Conservation (phyloP, 2,113 vertebrate species). For the Carassius gibelio region DNA sequence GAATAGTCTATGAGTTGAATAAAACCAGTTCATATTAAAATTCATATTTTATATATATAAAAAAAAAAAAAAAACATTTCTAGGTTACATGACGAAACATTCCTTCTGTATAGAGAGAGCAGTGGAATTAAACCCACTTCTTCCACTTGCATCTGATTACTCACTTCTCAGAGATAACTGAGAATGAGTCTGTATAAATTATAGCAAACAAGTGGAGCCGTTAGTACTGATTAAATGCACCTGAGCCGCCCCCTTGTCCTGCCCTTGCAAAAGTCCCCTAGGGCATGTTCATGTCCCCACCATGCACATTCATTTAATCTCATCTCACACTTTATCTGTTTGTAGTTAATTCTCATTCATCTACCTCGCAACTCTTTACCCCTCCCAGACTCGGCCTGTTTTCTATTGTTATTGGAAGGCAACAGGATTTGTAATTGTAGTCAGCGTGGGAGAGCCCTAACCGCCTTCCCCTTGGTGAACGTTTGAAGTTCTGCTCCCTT, state of each 20-base stretch:
- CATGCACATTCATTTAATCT: background rate
- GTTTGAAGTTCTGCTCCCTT: slow-evolving; percentile 64
- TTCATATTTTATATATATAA: too few relatives aligned
- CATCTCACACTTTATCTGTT: background rate
- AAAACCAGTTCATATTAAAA: background rate
- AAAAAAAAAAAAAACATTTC: background rate
- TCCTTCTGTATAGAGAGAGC: background rate
- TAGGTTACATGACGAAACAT: background rate
- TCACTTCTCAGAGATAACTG: background rate
- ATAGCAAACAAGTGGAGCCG: background rate
- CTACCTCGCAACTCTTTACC: background rate
- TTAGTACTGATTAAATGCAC: slow-evolving; percentile 17
- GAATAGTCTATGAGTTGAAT: too few relatives aligned
- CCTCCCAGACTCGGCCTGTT: background rate
- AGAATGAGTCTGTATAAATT: background rate
- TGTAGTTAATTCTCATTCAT: slow-evolving; percentile 16
- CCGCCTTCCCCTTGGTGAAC: slow-evolving; percentile 56
- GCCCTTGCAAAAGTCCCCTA: background rate
- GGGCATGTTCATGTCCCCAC: background rate
- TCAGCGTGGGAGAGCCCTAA: slow-evolving; percentile 59
- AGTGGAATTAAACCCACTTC: background rate
- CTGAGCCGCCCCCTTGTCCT: background rate
- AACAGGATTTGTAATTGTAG: slow-evolving; percentile 67
- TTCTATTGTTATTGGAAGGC: slow-evolving; percentile 60
- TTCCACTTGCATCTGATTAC: background rate